Evolutionary conservation across 30 jellyfish, hydroid and myxozoan genomes (phyloP).

Genomic region (Nemopilema nomurai): DNA sequence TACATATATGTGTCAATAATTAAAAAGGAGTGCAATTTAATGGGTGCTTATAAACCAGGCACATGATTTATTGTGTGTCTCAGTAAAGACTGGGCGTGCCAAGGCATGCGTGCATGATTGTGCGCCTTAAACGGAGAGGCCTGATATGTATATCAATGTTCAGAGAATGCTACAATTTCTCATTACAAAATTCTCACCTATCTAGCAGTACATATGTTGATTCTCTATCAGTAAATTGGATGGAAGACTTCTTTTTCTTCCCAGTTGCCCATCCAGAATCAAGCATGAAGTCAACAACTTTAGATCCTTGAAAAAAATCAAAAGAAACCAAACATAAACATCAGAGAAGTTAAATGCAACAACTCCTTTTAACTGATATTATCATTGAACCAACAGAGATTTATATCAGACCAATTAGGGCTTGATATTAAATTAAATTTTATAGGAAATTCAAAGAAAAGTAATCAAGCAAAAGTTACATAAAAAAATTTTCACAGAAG

Average conservation of each 20-base stretch:
- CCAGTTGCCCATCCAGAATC: slow-evolving; percentile 98
- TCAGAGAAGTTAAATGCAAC: no score
- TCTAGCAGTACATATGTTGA: slow-evolving; percentile 78
- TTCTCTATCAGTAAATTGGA: slow-evolving; percentile 87
- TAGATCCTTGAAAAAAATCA: slow-evolving; percentile 62
- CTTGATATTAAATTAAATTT: neutral
- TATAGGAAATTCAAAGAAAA: neutral
- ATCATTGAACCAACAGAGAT: no score
- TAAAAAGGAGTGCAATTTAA: neutral
- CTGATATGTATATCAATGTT: no score
- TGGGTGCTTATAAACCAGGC: neutral
- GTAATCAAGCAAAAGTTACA: neutral
- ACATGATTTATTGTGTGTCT: neutral
- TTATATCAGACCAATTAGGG: neutral
- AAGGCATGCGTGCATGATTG: neutral
- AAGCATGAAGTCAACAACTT: slow-evolving; percentile 87
- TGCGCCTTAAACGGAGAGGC: neutral
- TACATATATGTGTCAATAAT: no score
- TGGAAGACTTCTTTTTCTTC: slow-evolving; percentile 60
- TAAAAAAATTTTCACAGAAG: no score
- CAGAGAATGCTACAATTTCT: neutral
- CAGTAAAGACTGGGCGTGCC: neutral
- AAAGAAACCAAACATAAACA: no score
- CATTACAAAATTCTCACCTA: slow-evolving; percentile 78
- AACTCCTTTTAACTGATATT: no score